These are phyloP conservation scores for Crotalus horridus DNA, from an alignment of 2,113 vertebrate genomes.

Conservation along the genomic window DNA sequence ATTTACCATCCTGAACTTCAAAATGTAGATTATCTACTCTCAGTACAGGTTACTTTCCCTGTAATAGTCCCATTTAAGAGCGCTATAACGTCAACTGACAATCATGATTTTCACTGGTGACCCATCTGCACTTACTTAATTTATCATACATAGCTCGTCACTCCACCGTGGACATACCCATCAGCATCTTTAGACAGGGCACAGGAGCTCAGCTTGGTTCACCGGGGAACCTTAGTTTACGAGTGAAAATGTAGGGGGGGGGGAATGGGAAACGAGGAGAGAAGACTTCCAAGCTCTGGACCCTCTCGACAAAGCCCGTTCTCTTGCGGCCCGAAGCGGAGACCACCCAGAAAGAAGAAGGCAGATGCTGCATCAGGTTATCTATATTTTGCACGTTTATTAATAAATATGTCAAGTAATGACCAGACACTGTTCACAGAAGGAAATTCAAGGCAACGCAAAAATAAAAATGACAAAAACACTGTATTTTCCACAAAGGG, in stretches of 20 bases:
- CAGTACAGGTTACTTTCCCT: background rate
- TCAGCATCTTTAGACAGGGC: background rate
- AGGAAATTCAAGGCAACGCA: background rate
- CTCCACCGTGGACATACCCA: background rate
- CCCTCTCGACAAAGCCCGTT: background rate
- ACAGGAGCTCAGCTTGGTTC: background rate
- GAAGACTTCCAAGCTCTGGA: background rate
- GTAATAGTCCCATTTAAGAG: background rate
- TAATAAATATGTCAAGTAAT: slow-evolving; percentile 28
- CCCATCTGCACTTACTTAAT: background rate
- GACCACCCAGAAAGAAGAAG: too few relatives aligned
- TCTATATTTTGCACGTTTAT: background rate
- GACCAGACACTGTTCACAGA: background rate
- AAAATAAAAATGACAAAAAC: background rate
- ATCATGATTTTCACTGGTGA: background rate
- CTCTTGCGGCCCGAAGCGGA: background rate
- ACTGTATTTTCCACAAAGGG: background rate
- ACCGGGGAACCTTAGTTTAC: too few relatives aligned
- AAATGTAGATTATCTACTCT: background rate
- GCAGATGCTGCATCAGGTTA: background rate
- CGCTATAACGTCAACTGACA: background rate
- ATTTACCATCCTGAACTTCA: background rate
- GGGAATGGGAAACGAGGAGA: background rate
- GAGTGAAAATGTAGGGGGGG: background rate
- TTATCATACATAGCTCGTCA: background rate